These are phyloP conservation scores for Tiliqua scincoides DNA, from an alignment of 2,113 vertebrate genomes.

Conservation along the genomic window DNA sequence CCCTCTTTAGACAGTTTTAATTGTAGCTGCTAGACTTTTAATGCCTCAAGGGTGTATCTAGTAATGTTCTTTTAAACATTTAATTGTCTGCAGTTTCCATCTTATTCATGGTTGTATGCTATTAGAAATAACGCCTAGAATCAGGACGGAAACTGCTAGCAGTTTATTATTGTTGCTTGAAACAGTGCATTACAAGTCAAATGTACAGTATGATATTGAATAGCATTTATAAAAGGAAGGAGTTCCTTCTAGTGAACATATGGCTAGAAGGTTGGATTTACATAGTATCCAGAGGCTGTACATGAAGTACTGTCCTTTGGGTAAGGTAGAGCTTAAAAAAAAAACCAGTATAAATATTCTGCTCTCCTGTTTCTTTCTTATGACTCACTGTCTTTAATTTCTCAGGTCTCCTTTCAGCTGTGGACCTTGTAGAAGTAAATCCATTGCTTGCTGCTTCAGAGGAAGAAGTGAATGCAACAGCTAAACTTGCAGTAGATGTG, in stretches of 20 bases:
- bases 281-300: background rate
- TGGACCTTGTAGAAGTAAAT: constrained; percentile 97
- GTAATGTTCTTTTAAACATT: background rate
- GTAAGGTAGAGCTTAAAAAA: background rate
- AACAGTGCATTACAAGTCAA: background rate
- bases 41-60: background rate
- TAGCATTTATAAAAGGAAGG: background rate
- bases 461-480: constrained; percentile 87
- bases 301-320: background rate
- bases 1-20: background rate
- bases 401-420: constrained; percentile 90
- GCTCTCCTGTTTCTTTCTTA: background rate
- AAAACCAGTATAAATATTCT: background rate
- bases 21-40: background rate
- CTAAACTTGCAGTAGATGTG: constrained; percentile 87
- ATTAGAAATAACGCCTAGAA: background rate
- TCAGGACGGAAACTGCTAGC: background rate
- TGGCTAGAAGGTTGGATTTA: background rate
- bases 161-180: background rate
- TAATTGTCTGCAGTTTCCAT: background rate
- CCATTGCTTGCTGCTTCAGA: constrained; percentile 83
- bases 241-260: background rate
- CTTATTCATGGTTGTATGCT: background rate
- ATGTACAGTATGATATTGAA: background rate
- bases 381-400: constrained; percentile 14